A percentile compares a stretch with the other conserved stretches of the same genome.
Evolutionary conservation across 2,113 vertebrate genomes (phyloP).

Genomic region (Clupea harengus): DNA sequence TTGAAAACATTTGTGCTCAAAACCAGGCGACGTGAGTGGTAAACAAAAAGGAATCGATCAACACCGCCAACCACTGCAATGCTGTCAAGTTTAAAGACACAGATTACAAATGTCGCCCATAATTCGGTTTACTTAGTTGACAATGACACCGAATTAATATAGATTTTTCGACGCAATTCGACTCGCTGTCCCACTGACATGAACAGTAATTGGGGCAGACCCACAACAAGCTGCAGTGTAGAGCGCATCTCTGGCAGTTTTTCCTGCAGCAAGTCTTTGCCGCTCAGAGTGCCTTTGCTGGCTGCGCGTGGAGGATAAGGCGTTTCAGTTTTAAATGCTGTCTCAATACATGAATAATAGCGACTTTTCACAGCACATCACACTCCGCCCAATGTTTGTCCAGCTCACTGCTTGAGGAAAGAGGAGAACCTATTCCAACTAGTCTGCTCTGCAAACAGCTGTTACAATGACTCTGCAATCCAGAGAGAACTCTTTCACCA

Average conservation of each 20-base stretch:
- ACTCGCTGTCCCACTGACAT: not conserved
- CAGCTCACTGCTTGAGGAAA: not conserved
- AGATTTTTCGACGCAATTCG: not conserved
- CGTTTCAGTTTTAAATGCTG: not conserved
- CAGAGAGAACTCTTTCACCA: not conserved
- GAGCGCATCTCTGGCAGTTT: not conserved
- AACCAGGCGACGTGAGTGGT: not conserved
- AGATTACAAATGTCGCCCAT: not conserved
- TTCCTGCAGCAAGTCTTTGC: not conserved
- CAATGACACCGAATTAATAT: not conserved
- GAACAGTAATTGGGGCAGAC: not conserved
- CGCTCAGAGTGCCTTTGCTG: not conserved
- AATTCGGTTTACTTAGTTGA: too few relatives aligned
- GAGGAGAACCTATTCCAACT: not conserved
- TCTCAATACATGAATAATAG: too few relatives aligned
- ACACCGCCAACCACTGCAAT: not conserved
- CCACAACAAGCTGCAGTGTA: not conserved
- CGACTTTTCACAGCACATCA: too few relatives aligned
- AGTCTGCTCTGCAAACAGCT: not conserved
- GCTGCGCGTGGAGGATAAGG: too few relatives aligned
- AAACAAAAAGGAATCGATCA: not conserved
- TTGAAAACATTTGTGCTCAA: not conserved
- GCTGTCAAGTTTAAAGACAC: not conserved
- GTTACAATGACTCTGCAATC: not conserved
- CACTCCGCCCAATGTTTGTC: not conserved